These are phyloP conservation scores for Pristionchus exspectatus DNA, from an alignment of 2,888 invertebrate species.

Conservation along the genomic window DNA sequence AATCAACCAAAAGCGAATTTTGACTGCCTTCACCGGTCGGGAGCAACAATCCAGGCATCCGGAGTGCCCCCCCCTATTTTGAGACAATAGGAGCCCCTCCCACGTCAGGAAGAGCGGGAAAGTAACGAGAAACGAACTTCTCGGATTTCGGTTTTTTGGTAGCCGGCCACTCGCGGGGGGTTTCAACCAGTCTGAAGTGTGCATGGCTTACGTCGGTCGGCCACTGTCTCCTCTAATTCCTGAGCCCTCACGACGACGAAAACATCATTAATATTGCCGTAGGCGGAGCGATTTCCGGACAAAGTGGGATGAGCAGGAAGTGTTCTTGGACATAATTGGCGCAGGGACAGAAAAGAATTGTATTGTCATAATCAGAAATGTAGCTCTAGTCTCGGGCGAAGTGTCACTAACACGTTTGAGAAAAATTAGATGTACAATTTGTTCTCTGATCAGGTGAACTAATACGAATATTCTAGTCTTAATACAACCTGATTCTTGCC, in stretches of 20 bases:
- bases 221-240: background rate
- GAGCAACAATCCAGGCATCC: slow-evolving; percentile 15
- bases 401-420: no score
- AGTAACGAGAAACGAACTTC: background rate
- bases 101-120: background rate
- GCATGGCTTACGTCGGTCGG: background rate
- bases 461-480: no score
- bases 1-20: background rate
- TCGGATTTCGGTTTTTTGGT: slow-evolving; percentile 13
- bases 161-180: background rate
- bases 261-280: slow-evolving; percentile 30
- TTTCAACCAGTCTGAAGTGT: slow-evolving; percentile 24
- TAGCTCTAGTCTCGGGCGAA: no score
- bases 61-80: background rate
- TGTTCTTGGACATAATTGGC: background rate
- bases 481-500: no score
- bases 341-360: background rate
- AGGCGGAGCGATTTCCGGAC: background rate
- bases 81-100: background rate
- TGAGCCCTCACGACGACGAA: background rate
- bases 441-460: no score
- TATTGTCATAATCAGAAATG: no score
- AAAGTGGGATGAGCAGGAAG: background rate
- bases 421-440: no score
- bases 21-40: background rate